Evolutionary conservation across 2,113 vertebrate genomes (phyloP).

Genomic region (Chaetops frenatus): DNA sequence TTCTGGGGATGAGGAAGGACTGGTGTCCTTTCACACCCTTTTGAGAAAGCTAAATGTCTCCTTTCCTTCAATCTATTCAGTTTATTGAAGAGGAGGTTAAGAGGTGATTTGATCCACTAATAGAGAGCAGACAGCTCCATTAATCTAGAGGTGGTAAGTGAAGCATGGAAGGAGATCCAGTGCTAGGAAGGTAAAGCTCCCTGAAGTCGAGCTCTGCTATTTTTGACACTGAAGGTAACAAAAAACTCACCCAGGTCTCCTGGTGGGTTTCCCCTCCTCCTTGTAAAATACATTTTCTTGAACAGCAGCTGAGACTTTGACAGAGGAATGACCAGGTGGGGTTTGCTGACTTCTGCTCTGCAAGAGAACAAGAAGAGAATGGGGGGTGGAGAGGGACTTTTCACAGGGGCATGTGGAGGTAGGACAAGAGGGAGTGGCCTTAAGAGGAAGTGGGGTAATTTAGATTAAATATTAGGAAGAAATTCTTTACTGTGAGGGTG

Average conservation of each 20-base stretch:
- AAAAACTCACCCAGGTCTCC: background rate
- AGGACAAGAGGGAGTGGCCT: background rate
- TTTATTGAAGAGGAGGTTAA: constrained; percentile 42
- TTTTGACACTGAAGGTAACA: background rate
- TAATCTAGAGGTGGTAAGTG: background rate
- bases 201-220: background rate
- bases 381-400: background rate
- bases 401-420: too few relatives aligned
- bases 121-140: constrained; percentile 20
- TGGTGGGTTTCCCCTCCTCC: background rate
- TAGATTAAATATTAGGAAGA: background rate
- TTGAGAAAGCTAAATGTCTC: background rate
- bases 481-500: background rate
- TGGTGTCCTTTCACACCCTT: background rate
- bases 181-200: background rate
- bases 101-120: constrained; percentile 45
- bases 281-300: background rate
- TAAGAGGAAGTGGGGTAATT: background rate
- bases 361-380: background rate
- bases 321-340: background rate
- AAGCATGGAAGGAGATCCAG: background rate
- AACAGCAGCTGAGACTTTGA: background rate
- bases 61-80: background rate
- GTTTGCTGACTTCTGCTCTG: background rate
- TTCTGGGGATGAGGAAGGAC: background rate